These are phyloP conservation scores for Platichthys stellatus DNA, from an alignment of 2,113 vertebrate species.

Conservation along the genomic window DNA sequence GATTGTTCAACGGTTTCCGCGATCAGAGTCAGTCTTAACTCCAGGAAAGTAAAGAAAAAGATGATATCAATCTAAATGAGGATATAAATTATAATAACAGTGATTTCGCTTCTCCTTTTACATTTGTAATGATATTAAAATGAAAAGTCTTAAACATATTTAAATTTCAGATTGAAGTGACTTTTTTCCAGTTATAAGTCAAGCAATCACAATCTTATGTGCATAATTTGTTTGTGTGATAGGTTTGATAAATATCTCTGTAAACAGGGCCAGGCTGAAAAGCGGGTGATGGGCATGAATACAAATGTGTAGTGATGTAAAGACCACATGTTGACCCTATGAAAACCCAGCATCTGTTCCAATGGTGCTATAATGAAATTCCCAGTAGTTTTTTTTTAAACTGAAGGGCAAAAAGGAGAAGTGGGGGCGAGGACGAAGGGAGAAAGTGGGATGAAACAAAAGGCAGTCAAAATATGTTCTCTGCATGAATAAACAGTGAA, in stretches of 20 bases:
- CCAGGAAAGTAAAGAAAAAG: too few relatives aligned
- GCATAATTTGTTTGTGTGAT: neutral
- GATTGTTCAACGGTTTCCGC: neutral
- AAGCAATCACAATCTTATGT: neutral
- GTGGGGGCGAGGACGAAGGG: neutral
- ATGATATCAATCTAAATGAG: too few relatives aligned
- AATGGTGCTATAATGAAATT: conserved; percentile 40
- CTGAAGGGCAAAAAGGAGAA: conserved; percentile 32
- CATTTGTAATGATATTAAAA: neutral
- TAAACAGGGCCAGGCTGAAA: neutral
- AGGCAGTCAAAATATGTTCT: conserved; percentile 36
- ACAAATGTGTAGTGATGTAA: conserved; percentile 34
- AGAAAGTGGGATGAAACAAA: conserved; percentile 38
- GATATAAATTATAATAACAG: neutral
- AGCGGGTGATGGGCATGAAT: neutral
- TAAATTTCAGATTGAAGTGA: neutral
- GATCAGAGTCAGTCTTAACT: too few relatives aligned
- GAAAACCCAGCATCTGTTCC: conserved; percentile 24
- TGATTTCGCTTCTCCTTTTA: neutral
- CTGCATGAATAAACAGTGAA: conserved; percentile 53
- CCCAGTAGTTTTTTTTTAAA: conserved; percentile 38
- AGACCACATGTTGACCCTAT: conserved; percentile 24
- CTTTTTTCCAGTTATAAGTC: neutral
- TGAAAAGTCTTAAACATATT: neutral
- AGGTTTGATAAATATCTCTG: conserved; percentile 25